These are phyloP conservation scores for Byasa hedistus DNA, from an alignment of 2,888 invertebrate species.

Conservation along the genomic window DNA sequence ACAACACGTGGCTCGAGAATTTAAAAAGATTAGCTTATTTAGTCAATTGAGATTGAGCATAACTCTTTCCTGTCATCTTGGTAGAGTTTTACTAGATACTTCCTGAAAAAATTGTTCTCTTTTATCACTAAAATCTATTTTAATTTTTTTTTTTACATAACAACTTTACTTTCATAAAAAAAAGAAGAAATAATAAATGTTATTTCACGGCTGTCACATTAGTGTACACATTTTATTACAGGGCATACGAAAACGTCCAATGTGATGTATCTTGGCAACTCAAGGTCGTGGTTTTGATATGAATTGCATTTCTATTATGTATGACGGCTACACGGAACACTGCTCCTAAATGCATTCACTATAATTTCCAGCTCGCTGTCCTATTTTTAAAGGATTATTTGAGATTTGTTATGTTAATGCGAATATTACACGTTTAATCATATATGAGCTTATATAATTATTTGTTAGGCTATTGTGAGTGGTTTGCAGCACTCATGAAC, in stretches of 20 bases:
- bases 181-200: conserved; percentile 13
- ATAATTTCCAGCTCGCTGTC: conserved; percentile 3
- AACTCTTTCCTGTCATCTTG: too few species aligned
- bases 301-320: conserved; percentile 35
- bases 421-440: too few species aligned
- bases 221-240: conserved; percentile 25
- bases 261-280: conserved; percentile 27
- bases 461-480: background rate
- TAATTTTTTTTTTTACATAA: background rate
- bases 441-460: too few species aligned
- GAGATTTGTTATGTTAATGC: too few species aligned
- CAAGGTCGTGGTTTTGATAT: conserved; percentile 34
- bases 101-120: too few species aligned
- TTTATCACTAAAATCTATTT: too few species aligned
- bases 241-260: conserved; percentile 23
- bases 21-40: too few species aligned
- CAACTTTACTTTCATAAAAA: conserved; percentile 21
- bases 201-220: conserved; percentile 21
- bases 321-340: conserved; percentile 41
- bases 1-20: too few species aligned
- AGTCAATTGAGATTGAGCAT: background rate
- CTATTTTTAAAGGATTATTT: conserved; percentile 1
- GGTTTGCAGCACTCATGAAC: background rate
- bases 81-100: too few species aligned
- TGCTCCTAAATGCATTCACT: conserved; percentile 39